Evolutionary conservation across 2,888 invertebrate genomes (phyloP), one percentile per base, ranked within the genome.

Genomic region (Dryobota labecula): DNA sequence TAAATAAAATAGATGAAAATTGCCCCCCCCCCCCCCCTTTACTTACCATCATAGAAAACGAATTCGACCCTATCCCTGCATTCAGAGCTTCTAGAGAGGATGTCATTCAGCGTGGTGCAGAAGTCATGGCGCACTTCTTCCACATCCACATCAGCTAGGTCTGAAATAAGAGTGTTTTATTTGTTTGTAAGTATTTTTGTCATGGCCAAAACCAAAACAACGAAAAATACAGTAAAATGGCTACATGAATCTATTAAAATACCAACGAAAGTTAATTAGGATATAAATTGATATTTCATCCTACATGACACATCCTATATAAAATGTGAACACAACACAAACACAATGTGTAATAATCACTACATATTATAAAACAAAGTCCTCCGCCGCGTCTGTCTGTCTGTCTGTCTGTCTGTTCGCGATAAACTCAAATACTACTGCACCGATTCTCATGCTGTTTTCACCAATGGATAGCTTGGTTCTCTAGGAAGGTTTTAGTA

Each of bases 41-140:
- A 36, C 78, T 73, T 58, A 80, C 79, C 83, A 38, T 80, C 75
- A 33, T 58, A 80, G 41, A 30, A 41, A n/a, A 80, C 83, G 36
- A 80, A 51, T 27, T 79, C 83, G 11, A 80, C 58, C n/a, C 47
- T 58, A 54, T 83, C 79, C n/a, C 83, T 69, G 80, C 79, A 80
- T 20, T 80, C 83, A 3, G 75, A 79, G 62, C 83, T 80, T 33
- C 33, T 60, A 2, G 65, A 27, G n/a, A 80, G 57, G 20, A 80
- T 83, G 6, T 38, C 41, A 11, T n/a, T 69, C 51, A 80, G 45
- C 13, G 79, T 79, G 33, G 20, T 58, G 62, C 68, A 83, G 58
- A 80, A 80, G 20, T 80, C 79, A n/a, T 63, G 11, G 15, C 24
- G n/a, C 1, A 80, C 83, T 27, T 79, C 74, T 8, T 73, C 68